Percentiles rank a stretch among this genome's conserved stretches.
Evolutionary conservation across 92 coral and sea anemone species (phyloP).

Genomic region (Palythoa grandis): DNA sequence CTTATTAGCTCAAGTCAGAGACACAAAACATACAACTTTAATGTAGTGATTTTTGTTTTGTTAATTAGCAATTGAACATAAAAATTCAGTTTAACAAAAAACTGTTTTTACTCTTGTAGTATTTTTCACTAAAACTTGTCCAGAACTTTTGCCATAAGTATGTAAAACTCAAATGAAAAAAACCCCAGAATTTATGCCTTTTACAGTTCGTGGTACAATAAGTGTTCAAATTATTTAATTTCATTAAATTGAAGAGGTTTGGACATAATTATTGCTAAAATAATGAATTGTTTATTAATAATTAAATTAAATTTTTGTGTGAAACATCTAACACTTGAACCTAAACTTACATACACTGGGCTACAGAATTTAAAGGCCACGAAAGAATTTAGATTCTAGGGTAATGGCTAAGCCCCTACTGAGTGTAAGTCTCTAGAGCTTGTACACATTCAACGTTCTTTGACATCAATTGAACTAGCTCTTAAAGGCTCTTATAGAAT

Average conservation of each 20-base stretch:
- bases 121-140: too few species aligned
- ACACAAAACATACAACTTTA: conserved; percentile 45
- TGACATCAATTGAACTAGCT: too few species aligned
- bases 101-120: not conserved
- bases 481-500: too few species aligned
- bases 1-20: conserved; percentile 21
- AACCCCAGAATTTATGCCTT: not conserved
- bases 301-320: not conserved
- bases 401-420: not conserved
- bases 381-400: not conserved
- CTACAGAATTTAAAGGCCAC: not conserved
- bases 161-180: not conserved
- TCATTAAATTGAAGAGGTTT: conserved; percentile 2
- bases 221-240: not conserved
- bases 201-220: not conserved
- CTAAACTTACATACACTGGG: not conserved
- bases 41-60: not conserved
- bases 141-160: not conserved
- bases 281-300: conserved; percentile 22
- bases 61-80: not conserved
- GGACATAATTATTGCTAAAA: conserved; percentile 4
- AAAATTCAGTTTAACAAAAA: not conserved
- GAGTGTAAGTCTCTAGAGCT: not conserved
- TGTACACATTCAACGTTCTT: too few species aligned
- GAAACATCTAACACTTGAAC: not conserved